phyloP scores from a whole-genome alignment of 2,797 vertebrate genomes.

The Etheostoma perlongum region DNA sequence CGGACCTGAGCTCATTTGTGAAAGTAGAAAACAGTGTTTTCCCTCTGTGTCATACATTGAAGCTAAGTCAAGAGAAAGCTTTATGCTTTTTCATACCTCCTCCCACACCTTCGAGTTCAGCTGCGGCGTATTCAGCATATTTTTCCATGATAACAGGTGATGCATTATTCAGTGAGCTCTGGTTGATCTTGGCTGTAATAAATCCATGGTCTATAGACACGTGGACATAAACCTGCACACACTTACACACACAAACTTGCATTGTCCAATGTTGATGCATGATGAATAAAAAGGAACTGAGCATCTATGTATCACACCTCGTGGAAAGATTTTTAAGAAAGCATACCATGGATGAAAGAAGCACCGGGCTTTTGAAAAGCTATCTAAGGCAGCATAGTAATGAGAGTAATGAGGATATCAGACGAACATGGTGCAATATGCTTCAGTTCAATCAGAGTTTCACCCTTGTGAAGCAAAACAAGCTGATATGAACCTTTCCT shows the following conservation, averaged over 20 bases:
- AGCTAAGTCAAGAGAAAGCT: conserved; percentile 40
- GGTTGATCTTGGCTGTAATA: conserved; percentile 66
- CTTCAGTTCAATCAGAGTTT: conserved; percentile 67
- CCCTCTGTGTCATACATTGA: conserved; percentile 38
- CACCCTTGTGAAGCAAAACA: conserved; percentile 38
- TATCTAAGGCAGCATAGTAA: conserved; percentile 66
- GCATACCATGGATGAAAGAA: conserved; percentile 68
- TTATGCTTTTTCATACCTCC: conserved; percentile 37
- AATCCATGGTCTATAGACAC: conserved; percentile 57
- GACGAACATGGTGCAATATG: conserved; percentile 59
- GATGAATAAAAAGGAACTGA: conserved; percentile 55
- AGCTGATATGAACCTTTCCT: not conserved
- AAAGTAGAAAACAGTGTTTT: conserved; percentile 52
- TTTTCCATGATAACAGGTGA: conserved; percentile 60
- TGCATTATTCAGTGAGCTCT: conserved; percentile 75
- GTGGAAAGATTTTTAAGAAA: conserved; percentile 71
- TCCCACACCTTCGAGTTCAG: conserved; percentile 55
- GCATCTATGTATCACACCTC: conserved; percentile 66
- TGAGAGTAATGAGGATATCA: conserved; percentile 75
- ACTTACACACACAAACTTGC: conserved; percentile 36
- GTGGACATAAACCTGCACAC: conserved; percentile 39
- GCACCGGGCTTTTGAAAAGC: conserved; percentile 65
- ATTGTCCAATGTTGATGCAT: conserved; percentile 46
- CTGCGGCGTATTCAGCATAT: conserved; percentile 65
- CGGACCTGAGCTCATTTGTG: conserved; percentile 63